Evolutionary conservation across 2,888 invertebrate genomes (phyloP).

Genomic region (Drosophila prolongata): DNA sequence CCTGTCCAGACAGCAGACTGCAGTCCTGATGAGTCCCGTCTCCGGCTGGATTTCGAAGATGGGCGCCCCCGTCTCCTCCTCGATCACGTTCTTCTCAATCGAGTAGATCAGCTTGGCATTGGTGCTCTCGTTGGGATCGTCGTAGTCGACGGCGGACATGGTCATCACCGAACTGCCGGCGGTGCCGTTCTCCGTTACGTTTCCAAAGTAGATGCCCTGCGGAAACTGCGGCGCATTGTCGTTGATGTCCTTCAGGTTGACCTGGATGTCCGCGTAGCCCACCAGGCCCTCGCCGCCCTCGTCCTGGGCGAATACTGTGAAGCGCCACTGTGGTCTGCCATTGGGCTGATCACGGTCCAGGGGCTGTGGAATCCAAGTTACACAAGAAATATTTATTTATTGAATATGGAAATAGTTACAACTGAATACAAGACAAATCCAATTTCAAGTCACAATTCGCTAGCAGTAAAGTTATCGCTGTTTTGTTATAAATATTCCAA

Average conservation of each 20-base stretch:
- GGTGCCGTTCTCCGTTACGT: conserved; percentile 98
- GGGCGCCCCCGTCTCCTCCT: conserved; percentile 97
- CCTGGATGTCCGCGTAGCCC: conserved; percentile 98
- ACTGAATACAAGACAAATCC: too few species aligned
- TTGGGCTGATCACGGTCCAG: conserved; percentile 98
- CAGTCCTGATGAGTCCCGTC: conserved; percentile 97
- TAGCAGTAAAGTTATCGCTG: too few species aligned
- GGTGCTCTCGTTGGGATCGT: conserved; percentile 97
- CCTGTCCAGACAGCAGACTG: conserved; percentile 96
- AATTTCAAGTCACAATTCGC: not conserved
- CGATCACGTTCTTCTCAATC: conserved; percentile 97
- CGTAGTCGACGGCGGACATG: conserved; percentile 98
- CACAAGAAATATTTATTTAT: not conserved
- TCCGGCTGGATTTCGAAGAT: conserved; percentile 98
- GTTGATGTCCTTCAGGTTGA: conserved; percentile 98
- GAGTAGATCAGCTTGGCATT: conserved; percentile 97
- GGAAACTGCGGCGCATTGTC: conserved; percentile 98
- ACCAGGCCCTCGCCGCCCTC: conserved; percentile 97
- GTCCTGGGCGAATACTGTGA: conserved; percentile 97
- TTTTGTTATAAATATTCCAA: too few species aligned
- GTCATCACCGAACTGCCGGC: conserved; percentile 99
- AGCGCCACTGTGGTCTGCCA: conserved; percentile 97
- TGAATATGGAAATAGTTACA: fast-evolving
- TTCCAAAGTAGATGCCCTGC: conserved; percentile 95
- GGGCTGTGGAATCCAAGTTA: conserved; percentile 86